Conservation (phyloP, 2,888 invertebrate species). For the Dyspetes luteomarginatus region DNA sequence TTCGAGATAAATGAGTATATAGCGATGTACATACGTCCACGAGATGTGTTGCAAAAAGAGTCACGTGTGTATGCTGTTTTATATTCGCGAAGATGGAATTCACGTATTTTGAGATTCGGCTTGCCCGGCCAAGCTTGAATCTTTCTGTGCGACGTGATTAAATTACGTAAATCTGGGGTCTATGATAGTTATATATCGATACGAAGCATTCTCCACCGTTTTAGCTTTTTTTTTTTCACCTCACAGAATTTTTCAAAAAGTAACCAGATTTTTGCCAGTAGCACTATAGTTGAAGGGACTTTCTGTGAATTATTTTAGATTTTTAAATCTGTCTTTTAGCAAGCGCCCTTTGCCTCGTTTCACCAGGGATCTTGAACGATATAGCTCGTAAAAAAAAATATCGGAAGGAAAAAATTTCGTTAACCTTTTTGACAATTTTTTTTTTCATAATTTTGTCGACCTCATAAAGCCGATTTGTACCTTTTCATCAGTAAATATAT, state of each 20-base stretch:
- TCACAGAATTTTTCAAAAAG: neutral
- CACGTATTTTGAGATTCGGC: constrained; percentile 72
- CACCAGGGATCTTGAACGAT: too few relatives aligned
- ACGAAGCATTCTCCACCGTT: neutral
- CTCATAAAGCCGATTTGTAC: too few relatives aligned
- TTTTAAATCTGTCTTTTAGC: too few relatives aligned
- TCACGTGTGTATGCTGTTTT: constrained; percentile 32
- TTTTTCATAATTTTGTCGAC: too few relatives aligned
- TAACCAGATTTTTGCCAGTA: neutral
- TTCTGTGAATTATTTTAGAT: too few relatives aligned
- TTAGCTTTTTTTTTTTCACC: neutral
- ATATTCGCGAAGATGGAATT: constrained; percentile 68
- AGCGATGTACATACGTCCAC: neutral
- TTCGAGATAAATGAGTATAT: constrained; percentile 10
- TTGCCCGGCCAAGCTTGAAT: constrained; percentile 71
- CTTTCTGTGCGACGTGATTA: constrained; percentile 68
- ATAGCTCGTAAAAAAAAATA: too few relatives aligned
- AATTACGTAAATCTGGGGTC: constrained; percentile 69
- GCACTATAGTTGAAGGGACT: too few relatives aligned
- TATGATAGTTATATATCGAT: neutral
- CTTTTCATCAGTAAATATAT: too few relatives aligned
- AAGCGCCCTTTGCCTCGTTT: too few relatives aligned
- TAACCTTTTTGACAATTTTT: too few relatives aligned
- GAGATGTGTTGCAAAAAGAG: constrained; percentile 56
- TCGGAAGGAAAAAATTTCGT: too few relatives aligned